A percentile compares a stretch with the other conserved stretches of the same genome.
Evolutionary conservation across 2,113 vertebrate genomes (phyloP).

Genomic region (Cromileptes altivelis): DNA sequence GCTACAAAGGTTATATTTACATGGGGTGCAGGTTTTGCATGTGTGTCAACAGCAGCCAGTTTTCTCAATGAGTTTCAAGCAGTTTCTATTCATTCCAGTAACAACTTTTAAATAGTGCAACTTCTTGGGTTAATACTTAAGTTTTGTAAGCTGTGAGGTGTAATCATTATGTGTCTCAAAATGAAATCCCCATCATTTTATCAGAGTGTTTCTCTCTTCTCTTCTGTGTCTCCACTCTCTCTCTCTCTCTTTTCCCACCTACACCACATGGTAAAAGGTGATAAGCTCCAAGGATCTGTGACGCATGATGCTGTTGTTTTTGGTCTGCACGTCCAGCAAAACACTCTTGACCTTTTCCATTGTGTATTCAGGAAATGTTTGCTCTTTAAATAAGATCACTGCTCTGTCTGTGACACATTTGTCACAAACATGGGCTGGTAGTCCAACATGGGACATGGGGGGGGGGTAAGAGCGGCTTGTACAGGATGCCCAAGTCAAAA

Average conservation of each 20-base stretch:
- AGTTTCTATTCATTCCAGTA: not conserved
- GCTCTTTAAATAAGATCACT: constrained; percentile 24
- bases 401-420: not conserved
- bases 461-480: not conserved
- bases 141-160: too few relatives aligned
- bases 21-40: not conserved
- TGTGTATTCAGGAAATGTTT: constrained; percentile 54
- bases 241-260: not conserved
- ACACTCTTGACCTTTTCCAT: constrained; percentile 44
- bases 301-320: constrained; percentile 33
- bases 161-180: not conserved
- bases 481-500: not conserved
- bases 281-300: constrained; percentile 22
- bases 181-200: not conserved
- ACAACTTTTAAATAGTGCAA: not conserved
- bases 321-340: constrained; percentile 19
- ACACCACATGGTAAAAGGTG: not conserved
- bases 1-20: not conserved
- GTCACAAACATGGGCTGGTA: not conserved
- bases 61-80: not conserved
- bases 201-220: not conserved
- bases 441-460: not conserved
- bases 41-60: not conserved
- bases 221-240: not conserved
- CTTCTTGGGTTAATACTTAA: not conserved